Evolutionary conservation across 1,140 invertebrate genomes (phyloP).

Genomic region (Agraylea sexmaculata): DNA sequence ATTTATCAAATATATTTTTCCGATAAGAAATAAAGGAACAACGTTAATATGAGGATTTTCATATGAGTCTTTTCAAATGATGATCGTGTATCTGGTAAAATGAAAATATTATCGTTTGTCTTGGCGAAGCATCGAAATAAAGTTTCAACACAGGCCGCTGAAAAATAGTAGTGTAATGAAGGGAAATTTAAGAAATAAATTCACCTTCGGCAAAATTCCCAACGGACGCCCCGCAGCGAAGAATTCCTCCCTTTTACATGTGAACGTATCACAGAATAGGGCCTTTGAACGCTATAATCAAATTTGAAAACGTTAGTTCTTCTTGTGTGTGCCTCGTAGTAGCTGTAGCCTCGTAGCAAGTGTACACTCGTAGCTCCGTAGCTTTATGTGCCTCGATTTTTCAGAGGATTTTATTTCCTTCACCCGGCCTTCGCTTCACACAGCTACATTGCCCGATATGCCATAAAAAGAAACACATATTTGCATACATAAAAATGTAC

Average conservation of each 20-base stretch:
- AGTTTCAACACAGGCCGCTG: background rate
- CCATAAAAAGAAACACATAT: too few species aligned
- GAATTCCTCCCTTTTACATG: too few species aligned
- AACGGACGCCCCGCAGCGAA: background rate
- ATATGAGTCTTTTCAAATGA: too few species aligned
- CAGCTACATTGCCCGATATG: too few species aligned
- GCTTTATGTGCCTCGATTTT: constrained; percentile 10
- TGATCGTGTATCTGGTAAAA: constrained; percentile 4
- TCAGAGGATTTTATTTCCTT: constrained; percentile 14
- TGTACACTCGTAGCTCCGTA: too few species aligned
- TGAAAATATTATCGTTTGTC: background rate
- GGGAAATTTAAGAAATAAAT: constrained; percentile 2
- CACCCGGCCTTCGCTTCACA: too few species aligned
- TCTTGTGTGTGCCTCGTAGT: too few species aligned
- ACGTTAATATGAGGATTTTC: too few species aligned
- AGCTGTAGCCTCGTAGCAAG: too few species aligned
- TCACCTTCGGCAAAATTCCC: constrained; percentile 3
- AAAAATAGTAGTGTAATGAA: background rate
- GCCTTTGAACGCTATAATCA: constrained; percentile 12
- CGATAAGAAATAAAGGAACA: too few species aligned
- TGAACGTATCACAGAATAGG: constrained; percentile 1
- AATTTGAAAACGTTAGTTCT: constrained; percentile 14
- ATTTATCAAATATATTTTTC: too few species aligned
- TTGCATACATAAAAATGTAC: too few species aligned
- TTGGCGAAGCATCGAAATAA: background rate